These are phyloP conservation scores for Centropus unirufus DNA, from an alignment of 2,113 vertebrate genomes.

Conservation along the genomic window DNA sequence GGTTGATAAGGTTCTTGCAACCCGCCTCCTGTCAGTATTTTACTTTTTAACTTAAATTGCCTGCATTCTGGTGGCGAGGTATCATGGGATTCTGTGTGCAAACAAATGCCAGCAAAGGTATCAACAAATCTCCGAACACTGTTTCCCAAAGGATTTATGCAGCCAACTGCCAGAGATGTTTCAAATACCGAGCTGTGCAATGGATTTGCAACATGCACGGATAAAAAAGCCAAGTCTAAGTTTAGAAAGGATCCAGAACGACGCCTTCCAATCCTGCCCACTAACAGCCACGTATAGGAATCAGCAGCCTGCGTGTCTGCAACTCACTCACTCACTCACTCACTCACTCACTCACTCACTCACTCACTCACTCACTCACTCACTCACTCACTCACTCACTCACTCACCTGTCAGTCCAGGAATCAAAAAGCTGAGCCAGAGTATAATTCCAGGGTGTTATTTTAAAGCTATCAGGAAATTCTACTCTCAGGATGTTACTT, in stretches of 20 bases:
- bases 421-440: background rate
- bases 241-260: background rate
- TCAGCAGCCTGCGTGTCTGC: background rate
- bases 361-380: too few relatives aligned
- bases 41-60: background rate
- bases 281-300: background rate
- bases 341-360: too few relatives aligned
- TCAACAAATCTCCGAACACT: conserved; percentile 9
- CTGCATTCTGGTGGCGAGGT: background rate
- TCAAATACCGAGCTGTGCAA: background rate
- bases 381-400: background rate
- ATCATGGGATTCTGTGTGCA: background rate
- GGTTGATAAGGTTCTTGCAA: background rate
- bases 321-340: background rate
- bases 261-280: background rate
- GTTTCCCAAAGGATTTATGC: conserved; percentile 11
- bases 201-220: background rate
- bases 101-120: conserved; percentile 17
- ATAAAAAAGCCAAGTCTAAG: background rate
- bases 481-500: background rate
- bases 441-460: background rate
- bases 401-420: background rate
- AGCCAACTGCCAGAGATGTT: background rate
- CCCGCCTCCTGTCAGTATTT: background rate
- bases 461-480: background rate